Base-by-base conservation (phyloP, 2,797 vertebrate genomes). In the Thaleichthys pacificus region DNA sequence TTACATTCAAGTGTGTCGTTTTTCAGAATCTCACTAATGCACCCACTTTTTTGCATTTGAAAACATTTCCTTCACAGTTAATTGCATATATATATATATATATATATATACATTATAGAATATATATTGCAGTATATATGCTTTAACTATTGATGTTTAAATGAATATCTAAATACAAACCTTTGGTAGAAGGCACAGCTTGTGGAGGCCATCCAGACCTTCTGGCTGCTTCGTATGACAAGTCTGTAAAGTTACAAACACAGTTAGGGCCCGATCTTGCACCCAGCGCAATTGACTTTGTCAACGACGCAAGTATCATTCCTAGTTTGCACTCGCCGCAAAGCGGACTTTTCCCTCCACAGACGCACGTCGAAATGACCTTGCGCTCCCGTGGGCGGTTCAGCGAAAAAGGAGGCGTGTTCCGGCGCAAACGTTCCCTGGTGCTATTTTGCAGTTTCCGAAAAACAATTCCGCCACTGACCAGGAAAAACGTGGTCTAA, bases 181-280 rank as follows among this genome's bases (percentile, higher is more conserved):
- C 93, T 94, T 96, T 96, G 47, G 93, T 91, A 61, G 92, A 91
- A 61, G 94, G 87, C 22, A 89, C 81, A 28, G 94, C 84, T 73
- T 94, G 94, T 74, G 91, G 86, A 0, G 94, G 90, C 95, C 95
- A 96, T 22, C 91, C 93, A 79, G 95, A 93, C 80, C 95, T 92
- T 77, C 95, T 93, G 67, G 91, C 91, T 71, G 93, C 92, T 76
- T 96, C 95, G 62, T 95, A 95, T 61, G 94, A 88, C 86, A 95
- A 78, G 90, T 96, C 95, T 96, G 86, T 1, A 28, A 80, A 61
- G 68, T 35, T 80, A 71, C n/a, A 90, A 22, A 47, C 56, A 77
- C 63, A 69, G 35, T 17, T 3, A n/a, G 28, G 30, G 14, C 24
- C 57, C 12, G 19, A 7, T 4, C 15, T 21, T 19, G 30, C 42